Base-by-base conservation (phyloP, 2,113 vertebrate genomes). In the Bubo bubo region DNA sequence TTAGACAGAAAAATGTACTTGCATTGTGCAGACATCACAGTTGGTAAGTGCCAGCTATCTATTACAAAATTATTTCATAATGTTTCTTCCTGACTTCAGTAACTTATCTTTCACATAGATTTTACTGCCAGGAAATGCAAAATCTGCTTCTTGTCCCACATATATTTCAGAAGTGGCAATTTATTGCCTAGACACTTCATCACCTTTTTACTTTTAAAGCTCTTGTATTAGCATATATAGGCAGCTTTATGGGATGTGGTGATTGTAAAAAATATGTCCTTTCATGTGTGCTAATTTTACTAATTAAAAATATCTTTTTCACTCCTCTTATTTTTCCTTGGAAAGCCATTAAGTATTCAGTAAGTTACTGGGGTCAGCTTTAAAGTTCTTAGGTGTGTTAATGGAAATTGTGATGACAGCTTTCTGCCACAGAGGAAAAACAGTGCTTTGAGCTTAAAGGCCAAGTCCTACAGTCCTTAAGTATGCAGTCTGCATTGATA, bases 401-500 rank as follows among this genome's bases (percentile, higher is more conserved):
- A 5, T 60, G 58, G 43, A 59, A 81, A 28, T 56, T 43, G 32
- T 80, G 17, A 39, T 66, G 27, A 45, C 18, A n/a, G 6, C 60
- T 94, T 95, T 68, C 56, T 92, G 34, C 26, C 12, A 26, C 20
- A 47, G 41, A 71, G 20, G 15, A 34, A 59, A 14, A 66, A 16
- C 10, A 55, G 26, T 62, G 13, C 41, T 55, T 55, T 86, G 22
- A 72, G 10, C 22, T 64, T n/a, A 47, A 75, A 62, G 67, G 26
- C 19, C 2, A 24, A 2, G 1, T 75, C 23, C 35, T 75, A 6
- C 12, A 5, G 6, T 41, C 24, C 13, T 63, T 90, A 52, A 0
- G 0, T 43, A 9, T 64, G 55, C 26, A 47, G 14, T 59, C 17
- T 73, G 8, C 43, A 11, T 32, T 88, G 52, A 13, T 79, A 37